Base-by-base conservation (phyloP, 2,888 invertebrate species). In the Lasioglossum leucozonium region DNA sequence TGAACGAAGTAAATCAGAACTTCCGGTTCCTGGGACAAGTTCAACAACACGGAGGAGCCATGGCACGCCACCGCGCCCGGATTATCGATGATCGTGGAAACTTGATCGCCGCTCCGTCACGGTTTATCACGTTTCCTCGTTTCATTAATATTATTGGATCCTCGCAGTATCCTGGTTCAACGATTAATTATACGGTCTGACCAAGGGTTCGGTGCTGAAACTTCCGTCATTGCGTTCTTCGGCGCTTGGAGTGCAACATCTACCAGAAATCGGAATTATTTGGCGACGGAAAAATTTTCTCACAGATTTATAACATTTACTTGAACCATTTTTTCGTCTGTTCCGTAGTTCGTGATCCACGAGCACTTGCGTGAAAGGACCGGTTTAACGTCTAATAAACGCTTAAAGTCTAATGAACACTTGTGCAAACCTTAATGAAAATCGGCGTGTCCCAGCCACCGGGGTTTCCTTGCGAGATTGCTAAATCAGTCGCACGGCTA, bases 1-100 rank as follows among this genome's bases (percentile, higher is more conserved):
- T 73, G 82, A 71, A 78, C 78, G 40, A 42, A 30, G 47, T 77
- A 40, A 65, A 85, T 85, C 84, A 67, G 71, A 73, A 81, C 65
- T 86, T 84, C 79, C 86, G 77, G 82, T 82, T 80, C 82, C 77
- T 82, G 37, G 26, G 42, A 37, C 47, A 62, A 75, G 69, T 71
- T 73, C 79, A 83, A 77, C 83, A 69, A 78, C 77, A 42, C 58
- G 69, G 62, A 51, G 69, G 62, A 51, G 72, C 51, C 80, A 77
- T 58, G 47, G 30, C 62, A 30, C 62, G 30, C 62, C 30, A 51
- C n/a, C n/a, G n/a, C n/a, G n/a, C 75, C 2, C 13, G 42, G 77
- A 84, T 86, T 76, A 82, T 75, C 81, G 65, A 72, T 62, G 30
- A 72, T 22, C 34, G 69, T 51, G 67, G 84, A 73, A 73, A 77